Evolutionary conservation across 53 echinoderm and acorn worm species (phyloP), one percentile per base, ranked within the genome.

Genomic region (Apostichopus leukothele): DNA sequence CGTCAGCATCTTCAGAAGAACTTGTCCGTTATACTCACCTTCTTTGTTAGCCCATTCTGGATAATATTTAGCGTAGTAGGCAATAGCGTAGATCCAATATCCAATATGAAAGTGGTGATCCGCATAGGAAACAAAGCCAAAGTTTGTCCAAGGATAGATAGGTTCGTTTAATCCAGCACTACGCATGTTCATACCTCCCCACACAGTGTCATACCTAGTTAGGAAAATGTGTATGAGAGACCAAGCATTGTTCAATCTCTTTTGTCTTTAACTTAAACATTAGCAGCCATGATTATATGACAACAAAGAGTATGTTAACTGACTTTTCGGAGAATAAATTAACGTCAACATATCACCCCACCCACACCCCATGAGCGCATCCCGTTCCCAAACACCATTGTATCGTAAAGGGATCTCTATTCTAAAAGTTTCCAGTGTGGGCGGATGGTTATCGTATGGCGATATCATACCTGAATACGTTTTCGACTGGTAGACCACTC

Each of bases 81-180:
- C 91, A 25, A 91, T 89, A 27, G 94, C 96, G 86, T 96, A 96
- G 52, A 96, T 79, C 96, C 96, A 96, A 19, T 86, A 83, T 14
- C 96, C 96, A 1, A 96, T 78, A 55, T 96, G 96, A 74, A 91
- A 94, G 13, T 96, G 96, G 66, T 96, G 96, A 54, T 94, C 93
- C 10, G 93, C 92, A 71, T 94, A 96, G 52, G 94, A 91, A 7
- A 94, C 91, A 81, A 96, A 96, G 10, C 96, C 96, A 71, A 93
- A 96, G 83, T 94, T 94, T 19, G 94, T 96, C 94, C 93, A 96
- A 1, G 93, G 93, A 55, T 59, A 93, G 12, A 96, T 88, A 2
- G 61, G 68, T 71, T 94, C 92, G 39, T 81, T 83, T 16, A 52
- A 14, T 1, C 67, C 78, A 1, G 93, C 93, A 81, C 96, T 91